Base-by-base conservation (phyloP, 64 coral and sea anemone species). In the Montipora capricornis region DNA sequence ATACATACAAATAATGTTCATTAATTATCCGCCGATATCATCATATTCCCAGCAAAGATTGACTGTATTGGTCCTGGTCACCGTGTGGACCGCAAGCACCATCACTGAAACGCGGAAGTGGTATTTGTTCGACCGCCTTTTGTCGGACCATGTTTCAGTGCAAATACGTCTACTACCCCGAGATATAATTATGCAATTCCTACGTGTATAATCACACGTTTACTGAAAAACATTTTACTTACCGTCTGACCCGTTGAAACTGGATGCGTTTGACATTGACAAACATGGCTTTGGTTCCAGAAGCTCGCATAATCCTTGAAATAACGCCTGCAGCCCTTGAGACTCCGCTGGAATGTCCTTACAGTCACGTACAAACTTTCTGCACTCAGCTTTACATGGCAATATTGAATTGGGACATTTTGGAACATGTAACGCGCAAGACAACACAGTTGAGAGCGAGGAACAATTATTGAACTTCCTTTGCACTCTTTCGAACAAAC, bases 391-490 rank as follows among this genome's bases (percentile, higher is more conserved):
- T 86, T 86, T 73, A 12, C 64, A 86, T 4, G 82, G 82, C 50
- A 86, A 71, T 3, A 1, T 84, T 48, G 16, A 7, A 14, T 5
- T 22, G 20, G 44, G 3, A 50, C 82, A 51, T 20, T 50, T 49
- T 6, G 82, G 82, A 50, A 86, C 5, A 20, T 49, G 17, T 9
- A 86, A 2, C 2, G 82, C 45, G 19, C 82, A 86, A 86, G 82
- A 50, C 82, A 86, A 71, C 16, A 86, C 8, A 86, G 2, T 13
- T 71, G 82, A 49, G 2, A 86, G 16, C 59, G 81, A 86, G 16
- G 46, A 86, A 71, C 82, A 86, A n/a, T 20, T 82, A 37, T 82
- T 73, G 47, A 86, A 73, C 64, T 49, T 68, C 2, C 13, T 50
- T 44, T 26, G 44, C 82, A 73, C 12, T 5, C 1, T 50, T 5